These are phyloP conservation scores for Equus quagga DNA, from an alignment of 2,113 vertebrate genomes.

Conservation along the genomic window DNA sequence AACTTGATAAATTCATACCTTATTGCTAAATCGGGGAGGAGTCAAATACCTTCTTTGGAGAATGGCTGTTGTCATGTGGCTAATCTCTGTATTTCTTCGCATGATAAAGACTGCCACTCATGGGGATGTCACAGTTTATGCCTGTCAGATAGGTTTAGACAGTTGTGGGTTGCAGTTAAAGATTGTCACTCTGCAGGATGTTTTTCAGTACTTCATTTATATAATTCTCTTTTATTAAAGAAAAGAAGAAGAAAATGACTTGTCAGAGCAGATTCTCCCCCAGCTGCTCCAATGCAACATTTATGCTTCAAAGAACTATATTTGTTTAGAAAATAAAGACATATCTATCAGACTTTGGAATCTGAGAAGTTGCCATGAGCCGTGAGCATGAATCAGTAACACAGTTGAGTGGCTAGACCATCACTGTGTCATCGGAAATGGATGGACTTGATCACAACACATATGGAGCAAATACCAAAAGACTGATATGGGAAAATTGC, in stretches of 20 bases:
- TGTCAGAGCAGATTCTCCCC: conserved; percentile 45
- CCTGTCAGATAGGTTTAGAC: conserved; percentile 76
- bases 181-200: conserved; percentile 76
- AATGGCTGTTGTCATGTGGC: conserved; percentile 79
- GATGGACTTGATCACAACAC: neutral
- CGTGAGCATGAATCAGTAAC: neutral
- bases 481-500: too few species aligned
- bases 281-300: neutral
- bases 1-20: neutral
- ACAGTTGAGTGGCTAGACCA: neutral
- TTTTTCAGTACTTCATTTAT: conserved; percentile 80
- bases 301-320: neutral
- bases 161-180: conserved; percentile 83
- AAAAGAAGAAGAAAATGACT: conserved; percentile 46
- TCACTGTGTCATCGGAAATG: neutral
- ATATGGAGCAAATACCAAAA: neutral
- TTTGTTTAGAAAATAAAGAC: neutral
- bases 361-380: neutral
- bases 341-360: neutral
- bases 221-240: conserved; percentile 65
- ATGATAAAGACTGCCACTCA: conserved; percentile 78
- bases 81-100: conserved; percentile 79
- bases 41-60: conserved; percentile 73
- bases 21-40: conserved; percentile 61
- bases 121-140: conserved; percentile 79